A percentile compares a stretch with the other conserved stretches of the same genome.
These are phyloP conservation scores for Helostoma temminkii DNA, from an alignment of 2,797 vertebrate genomes.

Conservation along the genomic window DNA sequence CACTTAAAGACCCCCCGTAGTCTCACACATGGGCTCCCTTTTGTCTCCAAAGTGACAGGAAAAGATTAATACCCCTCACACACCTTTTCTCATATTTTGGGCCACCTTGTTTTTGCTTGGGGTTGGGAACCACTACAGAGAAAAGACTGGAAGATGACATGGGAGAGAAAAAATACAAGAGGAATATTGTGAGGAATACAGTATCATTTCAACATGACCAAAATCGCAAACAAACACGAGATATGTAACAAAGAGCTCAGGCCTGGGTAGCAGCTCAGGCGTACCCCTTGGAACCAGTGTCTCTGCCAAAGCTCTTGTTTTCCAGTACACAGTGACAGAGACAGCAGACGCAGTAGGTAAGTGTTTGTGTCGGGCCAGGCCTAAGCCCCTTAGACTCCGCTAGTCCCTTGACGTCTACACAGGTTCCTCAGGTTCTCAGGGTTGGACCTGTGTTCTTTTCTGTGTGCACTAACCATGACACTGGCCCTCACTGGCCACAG, in stretches of 20 bases:
- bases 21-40: constrained; percentile 65
- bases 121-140: constrained; percentile 70
- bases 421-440: constrained; percentile 79
- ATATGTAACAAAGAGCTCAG: constrained; percentile 63
- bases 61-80: constrained; percentile 51
- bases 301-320: constrained; percentile 82
- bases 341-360: constrained; percentile 81
- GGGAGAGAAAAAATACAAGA: constrained; percentile 69
- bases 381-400: constrained; percentile 80
- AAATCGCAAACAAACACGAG: constrained; percentile 78
- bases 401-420: constrained; percentile 80
- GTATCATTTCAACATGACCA: constrained; percentile 61
- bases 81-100: constrained; percentile 45
- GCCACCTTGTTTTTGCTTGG: constrained; percentile 52
- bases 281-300: constrained; percentile 69
- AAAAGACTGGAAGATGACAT: constrained; percentile 57
- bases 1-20: constrained; percentile 43
- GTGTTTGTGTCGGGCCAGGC: constrained; percentile 81
- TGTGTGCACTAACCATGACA: constrained; percentile 63
- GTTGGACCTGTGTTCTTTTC: constrained; percentile 67
- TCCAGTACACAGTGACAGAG: constrained; percentile 81
- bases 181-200: constrained; percentile 70
- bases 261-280: constrained; percentile 55
- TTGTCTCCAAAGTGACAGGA: constrained; percentile 57
- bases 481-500: constrained; percentile 71